Conservation (phyloP, 2,113 vertebrate genomes). For the Apeltes quadracus region DNA sequence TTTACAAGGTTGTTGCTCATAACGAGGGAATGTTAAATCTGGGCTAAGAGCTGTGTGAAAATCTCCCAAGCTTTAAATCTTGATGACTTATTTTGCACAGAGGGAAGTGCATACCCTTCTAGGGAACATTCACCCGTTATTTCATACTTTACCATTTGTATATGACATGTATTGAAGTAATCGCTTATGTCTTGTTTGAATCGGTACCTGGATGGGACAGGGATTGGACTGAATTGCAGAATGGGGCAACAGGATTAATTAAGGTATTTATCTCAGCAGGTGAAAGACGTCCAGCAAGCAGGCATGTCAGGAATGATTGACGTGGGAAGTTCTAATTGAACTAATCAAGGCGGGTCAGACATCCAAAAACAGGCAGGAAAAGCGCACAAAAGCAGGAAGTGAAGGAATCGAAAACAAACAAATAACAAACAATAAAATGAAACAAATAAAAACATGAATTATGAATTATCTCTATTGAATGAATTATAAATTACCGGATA, state of each 20-base stretch:
- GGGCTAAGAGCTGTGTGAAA: conserved; percentile 9
- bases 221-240: background rate
- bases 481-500: background rate
- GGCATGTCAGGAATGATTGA: background rate
- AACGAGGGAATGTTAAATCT: conserved; percentile 10
- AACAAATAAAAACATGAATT: background rate
- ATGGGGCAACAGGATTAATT: background rate
- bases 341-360: background rate
- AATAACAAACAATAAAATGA: background rate
- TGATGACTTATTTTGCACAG: conserved; percentile 16
- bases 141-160: background rate
- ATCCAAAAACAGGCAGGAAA: background rate
- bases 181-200: conserved; percentile 1
- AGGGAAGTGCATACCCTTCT: background rate
- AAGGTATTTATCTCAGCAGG: background rate
- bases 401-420: background rate
- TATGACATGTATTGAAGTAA: conserved; percentile 5
- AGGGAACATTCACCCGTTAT: background rate
- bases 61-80: conserved; percentile 21
- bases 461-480: too few relatives aligned
- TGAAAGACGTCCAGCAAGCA: background rate
- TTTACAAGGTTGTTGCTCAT: conserved; percentile 25
- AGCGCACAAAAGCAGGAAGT: background rate
- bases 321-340: background rate
- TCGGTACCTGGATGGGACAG: background rate